A percentile compares a stretch with the other conserved stretches of the same genome.
Conservation (phyloP, 2,888 invertebrate species). For the Tiphia femorata region DNA sequence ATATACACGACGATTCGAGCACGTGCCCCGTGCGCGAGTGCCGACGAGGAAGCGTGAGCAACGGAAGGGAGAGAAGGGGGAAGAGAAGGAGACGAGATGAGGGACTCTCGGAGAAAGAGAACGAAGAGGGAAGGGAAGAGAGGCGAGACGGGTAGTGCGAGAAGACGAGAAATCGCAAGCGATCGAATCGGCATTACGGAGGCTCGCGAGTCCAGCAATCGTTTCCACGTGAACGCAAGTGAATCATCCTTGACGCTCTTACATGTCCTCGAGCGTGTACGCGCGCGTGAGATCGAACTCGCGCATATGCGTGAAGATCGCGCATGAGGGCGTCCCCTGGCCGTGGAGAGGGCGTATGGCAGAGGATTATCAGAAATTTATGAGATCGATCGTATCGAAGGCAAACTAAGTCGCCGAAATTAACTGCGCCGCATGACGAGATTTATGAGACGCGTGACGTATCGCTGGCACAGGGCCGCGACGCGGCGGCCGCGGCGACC, state of each 20-base stretch:
- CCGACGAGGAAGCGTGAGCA: too few species aligned
- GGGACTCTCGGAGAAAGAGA: neutral
- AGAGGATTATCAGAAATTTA: slow-evolving; percentile 30
- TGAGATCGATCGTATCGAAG: slow-evolving; percentile 31
- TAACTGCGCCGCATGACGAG: slow-evolving; percentile 14
- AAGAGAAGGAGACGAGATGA: too few species aligned
- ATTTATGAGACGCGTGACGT: slow-evolving; percentile 28
- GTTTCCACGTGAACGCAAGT: slow-evolving; percentile 8
- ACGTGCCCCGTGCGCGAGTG: slow-evolving; percentile 25
- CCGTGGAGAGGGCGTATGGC: too few species aligned
- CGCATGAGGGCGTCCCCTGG: too few species aligned
- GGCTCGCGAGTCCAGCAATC: slow-evolving; percentile 10
- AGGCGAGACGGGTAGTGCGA: too few species aligned
- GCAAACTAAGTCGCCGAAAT: slow-evolving; percentile 40
- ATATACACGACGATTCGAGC: slow-evolving; percentile 11
- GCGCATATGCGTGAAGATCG: slow-evolving; percentile 11
- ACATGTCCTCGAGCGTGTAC: slow-evolving; percentile 6
- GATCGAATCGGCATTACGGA: slow-evolving; percentile 22
- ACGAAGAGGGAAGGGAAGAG: too few species aligned
- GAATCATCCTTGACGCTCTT: slow-evolving; percentile 16
- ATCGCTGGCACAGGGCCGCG: too few species aligned
- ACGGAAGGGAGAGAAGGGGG: too few species aligned
- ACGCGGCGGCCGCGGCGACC: too few species aligned
- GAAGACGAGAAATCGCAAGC: slow-evolving; percentile 22
- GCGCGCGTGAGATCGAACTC: slow-evolving; percentile 9